Evolutionary conservation across 2,797 vertebrate species (phyloP).

Genomic region (Clarias platycephalus): DNA sequence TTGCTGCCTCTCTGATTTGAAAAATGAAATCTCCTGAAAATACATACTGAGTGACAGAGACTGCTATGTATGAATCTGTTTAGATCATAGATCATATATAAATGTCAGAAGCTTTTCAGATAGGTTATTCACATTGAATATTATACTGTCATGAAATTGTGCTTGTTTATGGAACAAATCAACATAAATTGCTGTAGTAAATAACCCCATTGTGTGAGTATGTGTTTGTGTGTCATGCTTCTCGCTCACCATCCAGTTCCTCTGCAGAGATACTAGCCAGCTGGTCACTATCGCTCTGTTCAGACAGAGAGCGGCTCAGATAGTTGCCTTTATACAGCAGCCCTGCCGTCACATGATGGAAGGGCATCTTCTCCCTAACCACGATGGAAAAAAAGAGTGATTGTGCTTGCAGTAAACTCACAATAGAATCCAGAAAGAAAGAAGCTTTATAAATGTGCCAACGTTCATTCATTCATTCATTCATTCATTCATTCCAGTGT

Average conservation of each 20-base stretch:
- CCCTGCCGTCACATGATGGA: constrained; percentile 96
- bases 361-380: constrained; percentile 96
- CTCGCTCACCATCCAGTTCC: constrained; percentile 88
- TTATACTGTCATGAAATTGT: neutral
- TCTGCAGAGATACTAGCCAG: constrained; percentile 95
- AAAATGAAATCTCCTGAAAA: neutral
- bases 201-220: neutral
- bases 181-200: neutral
- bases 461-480: neutral
- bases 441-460: neutral
- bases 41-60: constrained; percentile 14
- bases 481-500: neutral
- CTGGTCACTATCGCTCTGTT: constrained; percentile 90
- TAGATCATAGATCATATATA: constrained; percentile 10
- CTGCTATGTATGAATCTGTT: neutral
- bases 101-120: constrained; percentile 12
- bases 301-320: constrained; percentile 91
- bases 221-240: neutral
- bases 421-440: neutral
- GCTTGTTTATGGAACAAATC: constrained; percentile 7
- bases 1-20: constrained; percentile 28
- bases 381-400: constrained; percentile 25
- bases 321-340: constrained; percentile 98
- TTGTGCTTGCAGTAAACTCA: neutral
- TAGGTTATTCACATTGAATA: neutral